These are phyloP conservation scores for Pediacus dermestoides DNA, from an alignment of 2,888 invertebrate genomes.

Conservation along the genomic window DNA sequence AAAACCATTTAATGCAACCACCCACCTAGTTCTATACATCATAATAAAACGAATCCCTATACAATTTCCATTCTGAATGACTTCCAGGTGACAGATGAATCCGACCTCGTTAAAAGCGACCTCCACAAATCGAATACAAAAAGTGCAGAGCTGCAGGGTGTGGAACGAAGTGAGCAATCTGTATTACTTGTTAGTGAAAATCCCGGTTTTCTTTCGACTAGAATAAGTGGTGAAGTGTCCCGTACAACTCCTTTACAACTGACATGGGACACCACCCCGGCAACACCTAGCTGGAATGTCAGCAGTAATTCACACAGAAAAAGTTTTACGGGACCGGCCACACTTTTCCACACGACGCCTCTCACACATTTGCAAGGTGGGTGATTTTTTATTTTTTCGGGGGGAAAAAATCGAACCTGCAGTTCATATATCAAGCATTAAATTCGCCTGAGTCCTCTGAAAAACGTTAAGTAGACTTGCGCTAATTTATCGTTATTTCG, in stretches of 20 bases:
- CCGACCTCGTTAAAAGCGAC: background rate
- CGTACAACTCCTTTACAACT: constrained; percentile 17
- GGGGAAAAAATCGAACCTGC: too few species aligned
- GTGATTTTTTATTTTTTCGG: background rate
- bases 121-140: constrained; percentile 4
- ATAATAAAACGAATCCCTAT: too few species aligned
- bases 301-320: constrained; percentile 17
- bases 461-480: too few species aligned
- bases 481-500: too few species aligned
- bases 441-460: too few species aligned
- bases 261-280: constrained; percentile 16
- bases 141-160: constrained; percentile 4
- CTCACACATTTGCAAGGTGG: background rate
- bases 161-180: constrained; percentile 3
- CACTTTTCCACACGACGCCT: background rate
- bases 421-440: too few species aligned
- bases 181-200: constrained; percentile 4
- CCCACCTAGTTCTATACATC: too few species aligned
- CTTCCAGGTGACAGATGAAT: constrained; percentile 7
- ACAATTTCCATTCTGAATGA: too few species aligned
- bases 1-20: too few species aligned
- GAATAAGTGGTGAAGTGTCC: constrained; percentile 8
- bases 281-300: constrained; percentile 9
- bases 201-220: constrained; percentile 1
- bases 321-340: constrained; percentile 13